These are phyloP conservation scores for Proteles cristata DNA, from an alignment of 2,113 vertebrate genomes.

Conservation along the genomic window DNA sequence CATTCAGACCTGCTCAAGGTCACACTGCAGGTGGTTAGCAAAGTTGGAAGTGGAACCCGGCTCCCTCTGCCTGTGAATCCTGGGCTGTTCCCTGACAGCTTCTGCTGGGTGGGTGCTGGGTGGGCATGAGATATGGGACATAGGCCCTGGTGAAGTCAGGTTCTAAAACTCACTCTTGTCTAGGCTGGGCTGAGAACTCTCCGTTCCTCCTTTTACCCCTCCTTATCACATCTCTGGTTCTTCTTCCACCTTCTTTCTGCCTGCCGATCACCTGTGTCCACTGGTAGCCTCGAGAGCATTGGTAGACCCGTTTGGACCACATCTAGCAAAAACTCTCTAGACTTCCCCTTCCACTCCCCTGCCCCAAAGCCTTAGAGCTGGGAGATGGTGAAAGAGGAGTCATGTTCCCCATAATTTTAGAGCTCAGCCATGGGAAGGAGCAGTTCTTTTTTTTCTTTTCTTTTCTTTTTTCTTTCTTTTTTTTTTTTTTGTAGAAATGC, in stretches of 20 bases:
- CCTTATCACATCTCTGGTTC: neutral
- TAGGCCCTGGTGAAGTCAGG: neutral
- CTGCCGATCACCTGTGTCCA: neutral
- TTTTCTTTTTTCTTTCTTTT: neutral
- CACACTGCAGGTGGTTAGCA: neutral
- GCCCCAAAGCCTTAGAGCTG: neutral
- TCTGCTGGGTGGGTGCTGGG: neutral
- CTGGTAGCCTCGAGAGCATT: neutral
- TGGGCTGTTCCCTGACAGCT: neutral
- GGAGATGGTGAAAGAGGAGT: neutral
- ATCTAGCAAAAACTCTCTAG: neutral
- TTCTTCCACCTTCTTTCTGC: neutral
- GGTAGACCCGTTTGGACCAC: neutral
- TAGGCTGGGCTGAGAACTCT: neutral
- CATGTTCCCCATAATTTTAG: neutral
- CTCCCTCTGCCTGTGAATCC: neutral
- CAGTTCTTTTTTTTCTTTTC: rapidly evolving
- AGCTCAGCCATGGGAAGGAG: neutral
- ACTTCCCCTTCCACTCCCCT: neutral
- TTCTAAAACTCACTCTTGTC: neutral
- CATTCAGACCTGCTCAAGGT: neutral
- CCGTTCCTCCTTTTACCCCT: neutral
- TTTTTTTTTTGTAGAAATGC: neutral
- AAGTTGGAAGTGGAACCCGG: neutral
- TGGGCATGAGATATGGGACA: rapidly evolving